These are phyloP conservation scores for Adela reaumurella DNA, from an alignment of 2,888 invertebrate species.

Conservation along the genomic window DNA sequence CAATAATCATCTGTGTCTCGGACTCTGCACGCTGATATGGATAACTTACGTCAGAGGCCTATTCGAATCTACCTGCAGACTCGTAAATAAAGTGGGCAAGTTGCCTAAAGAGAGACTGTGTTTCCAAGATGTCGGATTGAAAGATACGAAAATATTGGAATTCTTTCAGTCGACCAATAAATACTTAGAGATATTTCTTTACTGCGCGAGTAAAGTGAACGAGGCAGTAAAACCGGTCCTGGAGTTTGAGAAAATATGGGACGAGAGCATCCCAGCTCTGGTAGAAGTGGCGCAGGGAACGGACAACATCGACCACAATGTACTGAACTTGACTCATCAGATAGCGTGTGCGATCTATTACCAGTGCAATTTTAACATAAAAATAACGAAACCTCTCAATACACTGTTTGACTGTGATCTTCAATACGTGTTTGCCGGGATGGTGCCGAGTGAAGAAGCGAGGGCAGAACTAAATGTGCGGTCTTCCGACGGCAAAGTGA, in stretches of 20 bases:
- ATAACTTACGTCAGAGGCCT: conserved; percentile 80
- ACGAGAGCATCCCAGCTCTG: conserved; percentile 64
- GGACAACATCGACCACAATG: conserved; percentile 67
- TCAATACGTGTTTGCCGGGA: conserved; percentile 54
- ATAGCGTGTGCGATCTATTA: conserved; percentile 73
- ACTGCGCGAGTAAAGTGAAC: conserved; percentile 32
- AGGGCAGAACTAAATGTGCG: conserved; percentile 58
- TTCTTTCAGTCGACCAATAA: conserved; percentile 43
- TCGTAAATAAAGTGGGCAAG: conserved; percentile 79
- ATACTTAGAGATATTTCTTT: conserved; percentile 45
- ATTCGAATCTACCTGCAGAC: conserved; percentile 70
- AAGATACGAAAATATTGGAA: conserved; percentile 56
- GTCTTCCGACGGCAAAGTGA: conserved; percentile 65
- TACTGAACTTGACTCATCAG: conserved; percentile 78
- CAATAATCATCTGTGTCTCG: conserved; percentile 66
- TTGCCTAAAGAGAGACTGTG: conserved; percentile 83
- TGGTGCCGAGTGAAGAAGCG: conserved; percentile 30
- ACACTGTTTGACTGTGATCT: conserved; percentile 74
- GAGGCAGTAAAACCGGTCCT: conserved; percentile 35
- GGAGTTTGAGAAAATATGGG: conserved; percentile 64
- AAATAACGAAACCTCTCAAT: conserved; percentile 66
- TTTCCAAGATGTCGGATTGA: conserved; percentile 70
- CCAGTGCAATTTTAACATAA: conserved; percentile 74
- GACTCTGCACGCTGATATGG: conserved; percentile 85
- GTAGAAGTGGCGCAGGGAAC: conserved; percentile 77